phyloP scores from a whole-genome alignment of 2,113 vertebrate species.

The Mormyrus iriodes region DNA sequence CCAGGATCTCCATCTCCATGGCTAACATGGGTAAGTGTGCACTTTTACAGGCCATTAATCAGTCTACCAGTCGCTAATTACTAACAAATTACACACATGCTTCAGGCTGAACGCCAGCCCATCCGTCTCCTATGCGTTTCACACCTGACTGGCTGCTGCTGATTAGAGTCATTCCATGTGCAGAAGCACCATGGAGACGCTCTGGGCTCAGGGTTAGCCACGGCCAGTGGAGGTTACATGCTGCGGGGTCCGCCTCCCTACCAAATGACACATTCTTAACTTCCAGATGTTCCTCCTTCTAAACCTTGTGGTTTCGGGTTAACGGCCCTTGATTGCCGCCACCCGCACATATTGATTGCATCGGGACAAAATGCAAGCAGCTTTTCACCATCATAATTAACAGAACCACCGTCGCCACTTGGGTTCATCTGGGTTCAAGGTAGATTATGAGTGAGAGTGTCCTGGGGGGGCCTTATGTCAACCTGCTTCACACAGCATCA shows the following conservation, averaged over 20 bases:
- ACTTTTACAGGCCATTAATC: neutral
- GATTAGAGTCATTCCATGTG: neutral
- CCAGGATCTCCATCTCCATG: neutral
- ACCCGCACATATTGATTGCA: neutral
- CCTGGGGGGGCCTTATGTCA: neutral
- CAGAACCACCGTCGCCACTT: neutral
- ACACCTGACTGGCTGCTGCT: neutral
- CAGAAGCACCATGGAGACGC: neutral
- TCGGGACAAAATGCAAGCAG: neutral
- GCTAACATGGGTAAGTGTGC: neutral
- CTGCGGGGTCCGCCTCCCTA: neutral
- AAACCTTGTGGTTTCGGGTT: neutral
- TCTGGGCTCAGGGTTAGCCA: neutral
- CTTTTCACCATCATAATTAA: neutral
- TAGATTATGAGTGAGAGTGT: neutral
- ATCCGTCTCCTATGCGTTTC: neutral
- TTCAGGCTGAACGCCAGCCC: neutral
- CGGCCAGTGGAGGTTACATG: neutral
- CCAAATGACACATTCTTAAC: neutral
- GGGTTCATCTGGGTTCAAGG: neutral
- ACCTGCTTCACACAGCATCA: neutral
- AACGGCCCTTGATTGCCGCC: neutral
- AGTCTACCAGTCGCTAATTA: neutral
- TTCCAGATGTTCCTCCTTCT: neutral
- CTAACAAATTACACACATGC: constrained; percentile 5